phyloP scores from a whole-genome alignment of 2,797 vertebrate species.

The Hoplostethus mediterraneus region DNA sequence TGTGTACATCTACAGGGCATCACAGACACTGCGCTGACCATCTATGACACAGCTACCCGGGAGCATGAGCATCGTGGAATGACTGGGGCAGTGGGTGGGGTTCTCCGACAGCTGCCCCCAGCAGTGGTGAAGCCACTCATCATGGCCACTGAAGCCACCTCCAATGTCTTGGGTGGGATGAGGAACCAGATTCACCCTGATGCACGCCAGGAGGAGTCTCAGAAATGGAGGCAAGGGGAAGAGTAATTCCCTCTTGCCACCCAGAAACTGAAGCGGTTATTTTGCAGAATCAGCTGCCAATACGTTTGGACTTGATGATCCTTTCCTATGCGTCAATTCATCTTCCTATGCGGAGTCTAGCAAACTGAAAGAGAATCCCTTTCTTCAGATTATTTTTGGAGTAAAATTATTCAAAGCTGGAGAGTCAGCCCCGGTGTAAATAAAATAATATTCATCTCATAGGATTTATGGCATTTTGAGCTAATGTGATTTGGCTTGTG shows the following conservation, averaged over 20 bases:
- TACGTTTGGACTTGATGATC: neutral
- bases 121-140: conserved; percentile 97
- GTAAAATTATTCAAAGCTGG: conserved; percentile 19
- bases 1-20: conserved; percentile 86
- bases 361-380: conserved; percentile 1
- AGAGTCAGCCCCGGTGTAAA: conserved; percentile 57
- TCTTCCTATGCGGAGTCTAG: neutral
- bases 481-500: conserved; percentile 65
- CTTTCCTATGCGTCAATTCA: too few species aligned
- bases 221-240: conserved; percentile 95
- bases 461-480: conserved; percentile 53
- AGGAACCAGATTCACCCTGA: conserved; percentile 98
- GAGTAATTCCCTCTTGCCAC: conserved; percentile 76
- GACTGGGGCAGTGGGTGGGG: conserved; percentile 96
- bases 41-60: conserved; percentile 96
- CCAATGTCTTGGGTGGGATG: conserved; percentile 97
- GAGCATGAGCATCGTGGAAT: conserved; percentile 98
- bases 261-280: conserved; percentile 36
- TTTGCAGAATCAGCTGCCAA: conserved; percentile 18
- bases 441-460: conserved; percentile 63
- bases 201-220: conserved; percentile 96
- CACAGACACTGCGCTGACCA: conserved; percentile 95
- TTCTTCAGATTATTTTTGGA: conserved; percentile 6
- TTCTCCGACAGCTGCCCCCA: conserved; percentile 96
- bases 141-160: conserved; percentile 97